Percentiles rank a stretch among this genome's conserved stretches.
phyloP scores from a whole-genome alignment of 1,140 invertebrate genomes.

The Anastrepha ludens region DNA sequence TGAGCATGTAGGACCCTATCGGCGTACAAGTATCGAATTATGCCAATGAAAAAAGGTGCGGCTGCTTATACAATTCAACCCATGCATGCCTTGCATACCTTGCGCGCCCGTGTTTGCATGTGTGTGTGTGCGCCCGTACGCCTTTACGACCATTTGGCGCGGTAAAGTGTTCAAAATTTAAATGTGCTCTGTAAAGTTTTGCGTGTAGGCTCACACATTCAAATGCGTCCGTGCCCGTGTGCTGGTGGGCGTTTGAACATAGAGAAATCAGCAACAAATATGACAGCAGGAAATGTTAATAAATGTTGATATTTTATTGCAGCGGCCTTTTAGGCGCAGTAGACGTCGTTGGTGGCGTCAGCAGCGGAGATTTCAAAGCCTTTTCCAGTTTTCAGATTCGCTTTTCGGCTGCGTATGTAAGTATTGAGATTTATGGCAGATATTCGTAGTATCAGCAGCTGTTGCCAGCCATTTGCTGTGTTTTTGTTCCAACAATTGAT shows the following conservation, averaged over 20 bases:
- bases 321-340: conserved; percentile 16
- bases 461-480: conserved; percentile 3
- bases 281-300: conserved; percentile 37
- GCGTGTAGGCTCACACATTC: no score
- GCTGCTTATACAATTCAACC: no score
- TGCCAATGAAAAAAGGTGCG: not conserved
- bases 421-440: conserved; percentile 27
- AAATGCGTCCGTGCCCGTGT: not conserved
- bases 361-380: no score
- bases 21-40: conserved; percentile 29
- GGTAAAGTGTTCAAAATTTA: not conserved
- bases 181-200: not conserved
- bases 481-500: not conserved
- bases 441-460: conserved; percentile 29
- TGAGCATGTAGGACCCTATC: not conserved
- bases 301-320: conserved; percentile 26
- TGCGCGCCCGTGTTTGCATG: no score
- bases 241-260: not conserved
- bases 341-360: not conserved
- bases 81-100: not conserved
- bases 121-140: not conserved
- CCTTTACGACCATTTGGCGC: conserved; percentile 17
- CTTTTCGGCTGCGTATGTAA: not conserved
- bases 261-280: conserved; percentile 29
- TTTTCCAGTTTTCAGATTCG: not conserved